Evolutionary conservation across 2,888 invertebrate genomes (phyloP), one percentile per base, ranked within the genome.

Genomic region (Brachynemurus nebulosus): DNA sequence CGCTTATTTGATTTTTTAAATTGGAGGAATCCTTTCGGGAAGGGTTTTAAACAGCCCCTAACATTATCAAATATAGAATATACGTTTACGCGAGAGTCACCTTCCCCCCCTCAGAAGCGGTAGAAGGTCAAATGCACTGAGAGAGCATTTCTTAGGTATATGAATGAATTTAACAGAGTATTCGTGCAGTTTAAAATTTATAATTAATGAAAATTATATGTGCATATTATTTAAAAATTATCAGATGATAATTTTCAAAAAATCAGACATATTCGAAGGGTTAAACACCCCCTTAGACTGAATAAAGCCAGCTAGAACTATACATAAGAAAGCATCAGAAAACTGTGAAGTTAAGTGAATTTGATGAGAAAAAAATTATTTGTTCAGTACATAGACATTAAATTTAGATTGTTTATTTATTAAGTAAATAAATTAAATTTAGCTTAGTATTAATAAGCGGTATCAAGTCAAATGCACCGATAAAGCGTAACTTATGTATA

Each of bases 31-130:
- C n/a, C n/a, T n/a, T n/a, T n/a, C n/a, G n/a, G n/a, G n/a, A n/a
- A n/a, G n/a, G n/a, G n/a, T n/a, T n/a, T n/a, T n/a, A n/a, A n/a
- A n/a, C n/a, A n/a, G n/a, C n/a, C n/a, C n/a, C n/a, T n/a, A n/a
- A n/a, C n/a, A n/a, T n/a, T n/a, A n/a, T n/a, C n/a, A n/a, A n/a
- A n/a, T n/a, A n/a, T n/a, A n/a, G n/a, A n/a, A n/a, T n/a, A n/a
- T n/a, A n/a, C n/a, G n/a, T n/a, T n/a, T n/a, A n/a, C n/a, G n/a
- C n/a, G n/a, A n/a, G n/a, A n/a, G n/a, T n/a, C n/a, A n/a, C n/a
- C n/a, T n/a, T n/a, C n/a, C n/a, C 25, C 9, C 25, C 25, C 25
- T 9, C 25, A 23, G 41, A 19, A 42, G 34, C 42, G 19, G 33
- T 37, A 14, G 33, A 34, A 20, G 36, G 21, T 40, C n/a, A 18